These are phyloP conservation scores for Pomatorhinus ruficollis DNA, from an alignment of 2,113 vertebrate genomes.

Conservation along the genomic window DNA sequence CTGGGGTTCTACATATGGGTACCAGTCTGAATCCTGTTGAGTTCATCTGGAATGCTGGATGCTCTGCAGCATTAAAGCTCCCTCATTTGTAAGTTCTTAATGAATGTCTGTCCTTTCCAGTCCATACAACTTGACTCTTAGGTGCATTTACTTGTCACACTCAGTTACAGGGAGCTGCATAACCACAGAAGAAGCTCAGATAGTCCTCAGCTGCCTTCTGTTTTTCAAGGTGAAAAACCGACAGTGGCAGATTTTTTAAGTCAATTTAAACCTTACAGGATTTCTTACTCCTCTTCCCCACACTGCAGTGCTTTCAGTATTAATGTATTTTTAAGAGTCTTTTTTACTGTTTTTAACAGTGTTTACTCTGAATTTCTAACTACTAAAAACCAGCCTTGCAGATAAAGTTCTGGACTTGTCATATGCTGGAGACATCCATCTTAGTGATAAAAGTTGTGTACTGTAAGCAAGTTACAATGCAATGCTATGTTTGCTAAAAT, in stretches of 20 bases:
- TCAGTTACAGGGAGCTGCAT: background rate
- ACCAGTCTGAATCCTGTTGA: background rate
- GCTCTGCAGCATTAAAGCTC: background rate
- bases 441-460: background rate
- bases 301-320: background rate
- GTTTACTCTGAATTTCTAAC: constrained; percentile 55
- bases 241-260: background rate
- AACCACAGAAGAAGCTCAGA: background rate
- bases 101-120: background rate
- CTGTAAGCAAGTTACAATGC: constrained; percentile 53
- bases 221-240: background rate
- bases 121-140: background rate
- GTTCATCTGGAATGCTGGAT: background rate
- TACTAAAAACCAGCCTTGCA: constrained; percentile 26
- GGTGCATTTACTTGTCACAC: background rate
- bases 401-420: constrained; percentile 1
- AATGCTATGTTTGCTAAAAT: constrained; percentile 3
- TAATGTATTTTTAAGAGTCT: constrained; percentile 1
- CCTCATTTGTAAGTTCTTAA: background rate
- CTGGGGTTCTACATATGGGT: background rate
- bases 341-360: constrained; percentile 40
- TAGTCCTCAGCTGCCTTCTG: background rate
- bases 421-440: background rate
- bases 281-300: background rate
- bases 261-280: background rate